Conservation (phyloP, 2,797 vertebrate species). For the Pelodytes ibericus region DNA sequence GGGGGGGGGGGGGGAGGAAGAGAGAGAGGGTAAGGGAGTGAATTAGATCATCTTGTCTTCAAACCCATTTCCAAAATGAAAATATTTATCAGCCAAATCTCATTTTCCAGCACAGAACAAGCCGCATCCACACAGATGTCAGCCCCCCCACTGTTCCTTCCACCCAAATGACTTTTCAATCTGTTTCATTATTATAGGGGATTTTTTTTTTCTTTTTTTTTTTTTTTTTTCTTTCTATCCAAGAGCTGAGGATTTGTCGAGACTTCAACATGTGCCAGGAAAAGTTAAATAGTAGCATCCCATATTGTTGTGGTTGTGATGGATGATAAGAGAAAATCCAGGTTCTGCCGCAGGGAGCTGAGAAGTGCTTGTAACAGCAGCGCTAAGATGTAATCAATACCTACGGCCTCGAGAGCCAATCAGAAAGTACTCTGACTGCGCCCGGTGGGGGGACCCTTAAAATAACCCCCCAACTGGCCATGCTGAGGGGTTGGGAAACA, state of each 20-base stretch:
- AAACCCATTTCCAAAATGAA: conserved; percentile 16
- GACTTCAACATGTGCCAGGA: background rate
- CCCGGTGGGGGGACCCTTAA: no score
- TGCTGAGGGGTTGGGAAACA: no score
- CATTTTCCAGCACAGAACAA: conserved; percentile 20
- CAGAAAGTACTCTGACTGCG: no score
- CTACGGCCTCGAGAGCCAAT: no score
- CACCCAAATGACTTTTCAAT: conserved; percentile 15
- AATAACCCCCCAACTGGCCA: no score
- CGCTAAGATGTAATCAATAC: background rate
- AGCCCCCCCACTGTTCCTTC: conserved; percentile 25
- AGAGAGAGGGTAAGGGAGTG: background rate
- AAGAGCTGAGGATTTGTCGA: background rate
- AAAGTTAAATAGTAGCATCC: background rate
- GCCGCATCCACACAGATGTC: conserved; percentile 14
- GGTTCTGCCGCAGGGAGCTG: background rate
- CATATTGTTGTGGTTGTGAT: background rate
- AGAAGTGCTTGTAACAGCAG: background rate
- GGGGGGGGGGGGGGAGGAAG: background rate
- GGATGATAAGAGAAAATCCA: background rate
- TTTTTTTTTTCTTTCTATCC: background rate
- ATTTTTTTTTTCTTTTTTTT: background rate
- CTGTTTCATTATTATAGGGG: conserved; percentile 15
- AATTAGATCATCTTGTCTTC: conserved; percentile 18
- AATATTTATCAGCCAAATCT: conserved; percentile 28